phyloP scores from a whole-genome alignment of 2,888 invertebrate genomes.

The Silvanus unidentatus region DNA sequence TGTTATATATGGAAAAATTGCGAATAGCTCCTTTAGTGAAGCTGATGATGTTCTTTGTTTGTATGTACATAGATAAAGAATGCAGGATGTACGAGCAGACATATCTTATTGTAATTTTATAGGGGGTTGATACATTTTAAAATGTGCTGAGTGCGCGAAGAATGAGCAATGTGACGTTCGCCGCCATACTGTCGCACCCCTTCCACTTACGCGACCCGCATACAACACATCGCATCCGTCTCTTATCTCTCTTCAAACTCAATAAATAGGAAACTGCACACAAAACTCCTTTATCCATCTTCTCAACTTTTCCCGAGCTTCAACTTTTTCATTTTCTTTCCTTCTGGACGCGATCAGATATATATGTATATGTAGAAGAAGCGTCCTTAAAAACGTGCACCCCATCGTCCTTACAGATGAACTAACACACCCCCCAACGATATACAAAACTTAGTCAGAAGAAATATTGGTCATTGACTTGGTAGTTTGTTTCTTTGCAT shows the following conservation, averaged over 20 bases:
- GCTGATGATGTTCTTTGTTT: too few species aligned
- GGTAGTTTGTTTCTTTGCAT: too few species aligned
- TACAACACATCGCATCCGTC: conserved; percentile 41
- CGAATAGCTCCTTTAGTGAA: neutral
- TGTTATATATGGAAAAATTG: too few species aligned
- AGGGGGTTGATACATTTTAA: conserved; percentile 49
- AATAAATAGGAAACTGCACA: conserved; percentile 45
- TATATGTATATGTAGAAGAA: conserved; percentile 8
- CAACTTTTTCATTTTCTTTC: conserved; percentile 41
- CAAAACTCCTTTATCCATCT: conserved; percentile 39
- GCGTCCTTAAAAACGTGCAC: neutral
- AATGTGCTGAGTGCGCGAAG: conserved; percentile 48
- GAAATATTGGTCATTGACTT: too few species aligned
- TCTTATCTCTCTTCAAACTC: conserved; percentile 43
- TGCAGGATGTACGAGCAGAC: conserved; percentile 30
- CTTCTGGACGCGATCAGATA: conserved; percentile 36
- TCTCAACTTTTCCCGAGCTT: conserved; percentile 30
- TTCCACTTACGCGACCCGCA: conserved; percentile 44
- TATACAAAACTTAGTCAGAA: too few species aligned
- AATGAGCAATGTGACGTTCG: conserved; percentile 48
- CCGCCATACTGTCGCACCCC: conserved; percentile 48
- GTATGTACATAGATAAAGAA: conserved; percentile 27
- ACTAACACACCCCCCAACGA: too few species aligned
- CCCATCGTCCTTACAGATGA: too few species aligned
- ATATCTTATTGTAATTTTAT: conserved; percentile 49